These are phyloP conservation scores for Copsychus sechellarum DNA, from an alignment of 2,113 vertebrate genomes.

Conservation along the genomic window DNA sequence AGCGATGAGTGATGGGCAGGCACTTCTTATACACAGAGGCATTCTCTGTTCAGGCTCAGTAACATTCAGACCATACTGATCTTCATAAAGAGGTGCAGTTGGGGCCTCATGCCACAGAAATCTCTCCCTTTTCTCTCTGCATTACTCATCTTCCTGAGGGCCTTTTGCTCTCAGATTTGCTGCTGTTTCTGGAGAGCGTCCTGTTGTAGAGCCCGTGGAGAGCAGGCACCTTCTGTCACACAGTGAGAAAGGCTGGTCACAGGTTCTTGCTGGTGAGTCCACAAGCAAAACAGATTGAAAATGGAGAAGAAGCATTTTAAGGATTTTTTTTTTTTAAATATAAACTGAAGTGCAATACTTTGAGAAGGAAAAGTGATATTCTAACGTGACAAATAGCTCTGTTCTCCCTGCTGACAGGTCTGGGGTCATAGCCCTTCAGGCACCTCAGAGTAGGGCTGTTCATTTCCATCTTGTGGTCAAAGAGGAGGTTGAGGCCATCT, in stretches of 20 bases:
- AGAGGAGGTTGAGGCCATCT: background rate
- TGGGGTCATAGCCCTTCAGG: background rate
- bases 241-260: background rate
- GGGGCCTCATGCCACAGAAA: background rate
- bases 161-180: background rate
- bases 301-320: background rate
- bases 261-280: background rate
- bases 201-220: background rate
- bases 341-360: background rate
- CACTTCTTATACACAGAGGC: background rate
- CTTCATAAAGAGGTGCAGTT: background rate
- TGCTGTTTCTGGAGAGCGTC: conserved; percentile 22
- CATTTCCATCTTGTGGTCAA: background rate
- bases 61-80: background rate
- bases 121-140: background rate
- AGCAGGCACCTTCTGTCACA: background rate
- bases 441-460: background rate
- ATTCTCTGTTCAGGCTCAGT: background rate
- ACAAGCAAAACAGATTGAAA: background rate
- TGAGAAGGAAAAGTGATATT: background rate
- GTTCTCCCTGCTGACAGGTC: background rate
- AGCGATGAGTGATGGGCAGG: background rate
- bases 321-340: background rate
- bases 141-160: conserved; percentile 36
- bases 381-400: background rate